Evolutionary conservation across 2,113 vertebrate genomes (phyloP).

Genomic region (Myotis yumanensis): DNA sequence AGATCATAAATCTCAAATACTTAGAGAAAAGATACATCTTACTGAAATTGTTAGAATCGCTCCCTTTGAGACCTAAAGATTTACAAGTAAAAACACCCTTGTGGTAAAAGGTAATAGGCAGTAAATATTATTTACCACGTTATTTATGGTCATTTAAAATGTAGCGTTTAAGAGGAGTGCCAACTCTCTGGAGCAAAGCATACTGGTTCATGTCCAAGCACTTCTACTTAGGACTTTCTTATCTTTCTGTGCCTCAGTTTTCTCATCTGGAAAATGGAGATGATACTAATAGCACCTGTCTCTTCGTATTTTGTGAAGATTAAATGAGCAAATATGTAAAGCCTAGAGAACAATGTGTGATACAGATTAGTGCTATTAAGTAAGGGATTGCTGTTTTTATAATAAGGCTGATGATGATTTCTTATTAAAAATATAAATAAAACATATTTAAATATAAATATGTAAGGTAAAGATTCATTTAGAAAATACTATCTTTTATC

Average conservation of each 20-base stretch:
- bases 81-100: constrained; percentile 14
- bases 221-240: neutral
- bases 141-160: neutral
- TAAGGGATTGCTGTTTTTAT: neutral
- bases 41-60: constrained; percentile 48
- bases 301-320: neutral
- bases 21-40: constrained; percentile 32
- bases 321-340: neutral
- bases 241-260: neutral
- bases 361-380: neutral
- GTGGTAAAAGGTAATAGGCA: constrained; percentile 11
- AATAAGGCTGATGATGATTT: neutral
- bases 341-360: neutral
- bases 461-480: neutral
- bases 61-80: constrained; percentile 49
- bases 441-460: neutral
- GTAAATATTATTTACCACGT: neutral
- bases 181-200: neutral
- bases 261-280: neutral
- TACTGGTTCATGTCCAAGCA: neutral
- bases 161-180: neutral
- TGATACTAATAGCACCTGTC: too few relatives aligned
- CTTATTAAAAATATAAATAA: neutral
- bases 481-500: neutral
- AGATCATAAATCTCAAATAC: constrained; percentile 60